A percentile compares a stretch with the other conserved stretches of the same genome.
Evolutionary conservation across 2,797 vertebrate genomes (phyloP).

Genomic region (Hemibagrus guttatus): DNA sequence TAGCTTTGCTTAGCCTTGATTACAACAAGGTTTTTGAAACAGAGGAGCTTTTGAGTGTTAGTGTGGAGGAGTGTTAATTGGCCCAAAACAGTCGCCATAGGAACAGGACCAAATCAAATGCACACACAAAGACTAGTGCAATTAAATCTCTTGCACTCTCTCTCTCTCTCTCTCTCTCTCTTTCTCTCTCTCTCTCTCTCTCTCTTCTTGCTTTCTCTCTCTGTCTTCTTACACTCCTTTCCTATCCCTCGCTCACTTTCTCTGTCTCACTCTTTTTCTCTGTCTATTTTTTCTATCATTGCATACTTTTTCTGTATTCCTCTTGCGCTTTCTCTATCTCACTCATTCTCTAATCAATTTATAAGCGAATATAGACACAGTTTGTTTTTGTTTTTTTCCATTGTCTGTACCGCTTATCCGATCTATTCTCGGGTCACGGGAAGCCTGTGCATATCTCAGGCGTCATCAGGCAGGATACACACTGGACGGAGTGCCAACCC

Average conservation of each 20-base stretch:
- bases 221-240: not conserved
- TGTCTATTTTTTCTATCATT: not conserved
- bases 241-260: not conserved
- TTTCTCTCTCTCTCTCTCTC: not conserved
- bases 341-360: not conserved
- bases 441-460: too few relatives aligned
- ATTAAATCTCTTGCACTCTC: not conserved
- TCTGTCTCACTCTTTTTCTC: not conserved
- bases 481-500: too few relatives aligned
- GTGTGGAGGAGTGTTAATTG: constrained; percentile 31
- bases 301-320: not conserved
- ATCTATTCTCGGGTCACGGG: too few relatives aligned
- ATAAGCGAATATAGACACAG: too few relatives aligned
- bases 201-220: not conserved
- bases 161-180: not conserved
- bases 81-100: constrained; percentile 41
- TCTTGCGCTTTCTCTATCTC: not conserved
- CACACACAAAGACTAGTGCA: not conserved
- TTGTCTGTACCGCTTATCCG: too few relatives aligned
- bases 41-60: constrained; percentile 48
- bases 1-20: constrained; percentile 19
- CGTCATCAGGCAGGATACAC: too few relatives aligned
- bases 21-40: constrained; percentile 35
- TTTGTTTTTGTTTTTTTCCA: too few relatives aligned
- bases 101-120: constrained; percentile 42